Percentiles rank a stretch among this genome's conserved stretches.
These are phyloP conservation scores for Etheostoma cragini DNA, from an alignment of 2,113 vertebrate genomes.

Conservation along the genomic window DNA sequence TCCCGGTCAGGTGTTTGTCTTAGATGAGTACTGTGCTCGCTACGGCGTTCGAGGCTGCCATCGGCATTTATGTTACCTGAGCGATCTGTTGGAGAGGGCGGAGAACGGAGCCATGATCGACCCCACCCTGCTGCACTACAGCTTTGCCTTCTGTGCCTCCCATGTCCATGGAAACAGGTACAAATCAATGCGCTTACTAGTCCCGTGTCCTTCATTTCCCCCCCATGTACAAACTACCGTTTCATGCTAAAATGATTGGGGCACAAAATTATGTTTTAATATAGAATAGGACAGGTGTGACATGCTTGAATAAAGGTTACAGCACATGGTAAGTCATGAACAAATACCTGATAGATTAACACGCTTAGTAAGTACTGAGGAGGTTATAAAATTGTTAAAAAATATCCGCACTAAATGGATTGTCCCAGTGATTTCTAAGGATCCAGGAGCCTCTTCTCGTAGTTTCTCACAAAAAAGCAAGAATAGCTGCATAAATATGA, in stretches of 20 bases:
- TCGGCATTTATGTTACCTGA: constrained; percentile 97
- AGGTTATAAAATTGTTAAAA: too few relatives aligned
- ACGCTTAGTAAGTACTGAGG: too few relatives aligned
- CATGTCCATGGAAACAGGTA: constrained; percentile 99
- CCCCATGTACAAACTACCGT: background rate
- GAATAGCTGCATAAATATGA: too few relatives aligned
- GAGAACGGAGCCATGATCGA: constrained; percentile 99
- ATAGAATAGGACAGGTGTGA: too few relatives aligned
- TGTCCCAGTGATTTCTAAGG: too few relatives aligned
- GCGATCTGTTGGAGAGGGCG: constrained; percentile 94
- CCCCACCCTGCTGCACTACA: constrained; percentile 98
- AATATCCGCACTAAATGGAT: too few relatives aligned
- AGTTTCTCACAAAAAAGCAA: too few relatives aligned
- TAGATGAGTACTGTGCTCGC: constrained; percentile 98
- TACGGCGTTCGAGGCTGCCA: constrained; percentile 98
- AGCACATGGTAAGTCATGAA: too few relatives aligned
- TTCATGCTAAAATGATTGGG: background rate
- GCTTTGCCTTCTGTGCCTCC: constrained; percentile 98
- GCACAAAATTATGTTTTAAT: background rate
- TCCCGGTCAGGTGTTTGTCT: constrained; percentile 98
- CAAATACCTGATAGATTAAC: too few relatives aligned
- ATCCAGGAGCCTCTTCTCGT: too few relatives aligned
- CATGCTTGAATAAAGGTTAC: too few relatives aligned
- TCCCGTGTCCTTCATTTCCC: background rate
- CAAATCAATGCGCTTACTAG: background rate